These are phyloP conservation scores for Oligia fasciuncula DNA, from an alignment of 2,888 invertebrate genomes.

Conservation along the genomic window DNA sequence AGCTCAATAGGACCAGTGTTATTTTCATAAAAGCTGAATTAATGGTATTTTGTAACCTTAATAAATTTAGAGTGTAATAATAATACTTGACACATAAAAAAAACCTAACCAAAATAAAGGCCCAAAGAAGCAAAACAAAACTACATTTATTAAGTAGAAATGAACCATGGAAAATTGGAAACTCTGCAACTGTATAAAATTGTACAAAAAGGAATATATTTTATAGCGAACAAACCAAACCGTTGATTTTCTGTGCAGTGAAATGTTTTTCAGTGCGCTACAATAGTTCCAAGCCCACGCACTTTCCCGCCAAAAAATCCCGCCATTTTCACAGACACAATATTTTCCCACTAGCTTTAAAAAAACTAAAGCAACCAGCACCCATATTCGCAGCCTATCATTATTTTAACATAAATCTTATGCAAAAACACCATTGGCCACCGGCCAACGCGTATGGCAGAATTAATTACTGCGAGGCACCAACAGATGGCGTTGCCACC, in stretches of 20 bases:
- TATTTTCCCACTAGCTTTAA: slow-evolving; percentile 28
- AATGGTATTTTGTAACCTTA: too few relatives aligned
- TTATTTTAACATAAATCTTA: slow-evolving; percentile 63
- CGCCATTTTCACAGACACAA: slow-evolving; percentile 26
- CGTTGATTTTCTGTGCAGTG: neutral
- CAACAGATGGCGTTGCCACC: slow-evolving; percentile 79
- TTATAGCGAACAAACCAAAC: neutral
- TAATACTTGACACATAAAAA: too few relatives aligned
- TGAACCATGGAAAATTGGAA: too few relatives aligned
- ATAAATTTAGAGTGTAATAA: too few relatives aligned
- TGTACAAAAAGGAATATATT: neutral
- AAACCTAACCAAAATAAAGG: too few relatives aligned
- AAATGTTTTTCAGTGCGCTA: neutral
- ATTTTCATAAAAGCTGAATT: too few relatives aligned
- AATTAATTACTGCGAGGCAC: slow-evolving; percentile 80
- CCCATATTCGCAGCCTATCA: slow-evolving; percentile 55
- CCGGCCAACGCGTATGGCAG: slow-evolving; percentile 74
- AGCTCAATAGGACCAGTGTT: too few relatives aligned
- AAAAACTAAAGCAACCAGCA: slow-evolving; percentile 50
- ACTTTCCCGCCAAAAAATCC: slow-evolving; percentile 28
- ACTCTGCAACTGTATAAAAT: neutral
- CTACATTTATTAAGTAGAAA: too few relatives aligned
- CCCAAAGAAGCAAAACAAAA: too few relatives aligned
- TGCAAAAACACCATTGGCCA: slow-evolving; percentile 73
- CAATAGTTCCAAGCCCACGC: neutral